phyloP scores from a whole-genome alignment of 2,113 vertebrate genomes.

The Tupaia tana region DNA sequence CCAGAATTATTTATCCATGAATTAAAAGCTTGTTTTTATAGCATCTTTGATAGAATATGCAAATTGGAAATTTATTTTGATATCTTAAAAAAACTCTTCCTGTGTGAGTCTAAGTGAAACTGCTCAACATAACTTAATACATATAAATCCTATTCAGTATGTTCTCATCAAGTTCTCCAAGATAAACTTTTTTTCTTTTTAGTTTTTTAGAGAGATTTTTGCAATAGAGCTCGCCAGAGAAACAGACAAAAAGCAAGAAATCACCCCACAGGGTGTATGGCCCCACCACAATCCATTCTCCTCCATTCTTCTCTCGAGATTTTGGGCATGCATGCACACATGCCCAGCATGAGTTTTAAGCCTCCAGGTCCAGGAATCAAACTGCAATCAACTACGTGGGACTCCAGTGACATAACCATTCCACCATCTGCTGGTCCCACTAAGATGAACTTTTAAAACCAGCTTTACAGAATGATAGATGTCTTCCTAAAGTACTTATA shows the following conservation, averaged over 20 bases:
- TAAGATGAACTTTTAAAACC: not conserved
- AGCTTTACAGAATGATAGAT: not conserved
- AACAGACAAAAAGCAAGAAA: too few relatives aligned
- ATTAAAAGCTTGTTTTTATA: constrained; percentile 24
- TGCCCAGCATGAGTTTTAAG: too few relatives aligned
- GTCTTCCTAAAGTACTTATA: not conserved
- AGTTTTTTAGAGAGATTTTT: too few relatives aligned
- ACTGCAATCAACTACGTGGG: too few relatives aligned
- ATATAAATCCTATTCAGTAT: not conserved
- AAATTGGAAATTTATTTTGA: constrained; percentile 45
- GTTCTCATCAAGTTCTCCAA: not conserved
- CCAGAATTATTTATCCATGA: not conserved
- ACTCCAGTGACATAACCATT: too few relatives aligned
- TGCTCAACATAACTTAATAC: constrained; percentile 29
- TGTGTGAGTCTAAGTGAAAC: constrained; percentile 19
- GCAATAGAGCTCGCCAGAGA: too few relatives aligned
- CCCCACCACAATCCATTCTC: too few relatives aligned
- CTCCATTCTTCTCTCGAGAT: too few relatives aligned
- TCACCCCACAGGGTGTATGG: too few relatives aligned
- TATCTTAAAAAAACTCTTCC: not conserved
- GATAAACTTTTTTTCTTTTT: not conserved
- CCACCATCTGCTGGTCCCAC: too few relatives aligned
- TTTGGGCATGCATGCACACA: too few relatives aligned
- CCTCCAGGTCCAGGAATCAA: too few relatives aligned
- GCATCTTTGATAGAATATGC: constrained; percentile 39